Evolutionary conservation across 1,140 invertebrate species (phyloP), one percentile per base, ranked within the genome.

Genomic region (Lithobius niger): DNA sequence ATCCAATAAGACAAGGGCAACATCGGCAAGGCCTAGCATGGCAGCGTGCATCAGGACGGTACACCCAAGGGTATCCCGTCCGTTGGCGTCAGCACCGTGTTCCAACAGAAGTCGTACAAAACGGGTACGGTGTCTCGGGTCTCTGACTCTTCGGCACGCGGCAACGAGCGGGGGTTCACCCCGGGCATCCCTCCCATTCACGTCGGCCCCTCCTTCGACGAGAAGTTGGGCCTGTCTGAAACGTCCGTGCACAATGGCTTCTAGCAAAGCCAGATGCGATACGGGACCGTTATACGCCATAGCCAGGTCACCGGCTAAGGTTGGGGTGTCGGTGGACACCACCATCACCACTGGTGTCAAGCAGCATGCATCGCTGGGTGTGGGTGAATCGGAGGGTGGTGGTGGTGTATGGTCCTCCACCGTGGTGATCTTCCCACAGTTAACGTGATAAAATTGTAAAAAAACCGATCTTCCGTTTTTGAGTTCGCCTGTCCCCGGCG

Each of bases 21-120:
- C 51, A 18, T 66, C 61, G 0, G 55, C 55, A 27, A 63, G 61
- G 16, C 64, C 60, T 13, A 60, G 57, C n/a, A 61, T 61, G 19
- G 62, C 60, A 6, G 61, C 61, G 21, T 62, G 59, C 61, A 68
- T 67, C 19, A 68, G 54, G 0, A 60, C 59, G 0, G 64, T 66
- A 24, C 61, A 54, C 1, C 65, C 64, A n/a, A 57, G 54, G 43
- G 36, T 58, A 52, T 68, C 62, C 27, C 57, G 59, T 2, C 58
- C 31, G 47, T 67, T 68, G 3, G 62, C 55, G 54, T 66, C 62
- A 10, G 64, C 63, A 19, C 64, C 62, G 18, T 60, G 54, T 16
- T 64, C 59, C 0, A 65, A 16, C 2, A 66, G 53, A n/a, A 62
- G 44, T 24, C 58, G 60, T 2, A 62, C 47, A 4, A 66, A 36